A percentile compares a stretch with the other conserved stretches of the same genome.
Conservation (phyloP, 2,888 invertebrate species). For the Drosophila cognata region DNA sequence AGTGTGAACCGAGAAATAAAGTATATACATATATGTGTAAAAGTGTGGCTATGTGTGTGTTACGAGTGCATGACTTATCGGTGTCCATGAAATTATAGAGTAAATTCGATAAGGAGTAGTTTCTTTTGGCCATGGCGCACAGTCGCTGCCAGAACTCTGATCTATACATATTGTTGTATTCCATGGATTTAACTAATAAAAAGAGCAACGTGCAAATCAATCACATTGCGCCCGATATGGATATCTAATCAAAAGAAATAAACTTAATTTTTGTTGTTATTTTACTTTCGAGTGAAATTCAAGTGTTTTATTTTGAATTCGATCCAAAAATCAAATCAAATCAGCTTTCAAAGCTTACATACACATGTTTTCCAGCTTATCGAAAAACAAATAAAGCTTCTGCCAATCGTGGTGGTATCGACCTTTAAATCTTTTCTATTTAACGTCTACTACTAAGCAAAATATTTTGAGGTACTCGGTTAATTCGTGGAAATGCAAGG, state of each 20-base stretch:
- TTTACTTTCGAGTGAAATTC: conserved; percentile 8
- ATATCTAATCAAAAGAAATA: conserved; percentile 73
- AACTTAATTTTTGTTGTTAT: conserved; percentile 24
- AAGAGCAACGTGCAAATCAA: conserved; percentile 59
- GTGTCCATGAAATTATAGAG: conserved; percentile 58
- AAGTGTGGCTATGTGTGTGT: conserved; percentile 12
- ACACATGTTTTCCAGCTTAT: not conserved
- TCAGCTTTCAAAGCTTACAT: not conserved
- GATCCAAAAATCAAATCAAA: not conserved
- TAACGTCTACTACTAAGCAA: not conserved
- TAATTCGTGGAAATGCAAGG: conserved; percentile 11
- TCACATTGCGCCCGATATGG: conserved; percentile 65
- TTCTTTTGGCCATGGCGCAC: conserved; percentile 17
- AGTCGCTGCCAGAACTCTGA: conserved; percentile 31
- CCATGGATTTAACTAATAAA: conserved; percentile 31
- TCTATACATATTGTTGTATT: conserved; percentile 20
- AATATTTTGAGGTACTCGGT: not conserved
- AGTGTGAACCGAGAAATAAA: conserved; percentile 12
- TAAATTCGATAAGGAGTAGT: conserved; percentile 55
- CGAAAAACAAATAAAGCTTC: not conserved
- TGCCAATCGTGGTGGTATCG: not conserved
- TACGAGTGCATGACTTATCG: conserved; percentile 39
- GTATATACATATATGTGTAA: not conserved
- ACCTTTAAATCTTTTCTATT: not conserved
- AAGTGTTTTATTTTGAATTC: conserved; percentile 19